These are phyloP conservation scores for Cichlasoma orientale DNA, from an alignment of 2,797 vertebrate species.

Conservation along the genomic window DNA sequence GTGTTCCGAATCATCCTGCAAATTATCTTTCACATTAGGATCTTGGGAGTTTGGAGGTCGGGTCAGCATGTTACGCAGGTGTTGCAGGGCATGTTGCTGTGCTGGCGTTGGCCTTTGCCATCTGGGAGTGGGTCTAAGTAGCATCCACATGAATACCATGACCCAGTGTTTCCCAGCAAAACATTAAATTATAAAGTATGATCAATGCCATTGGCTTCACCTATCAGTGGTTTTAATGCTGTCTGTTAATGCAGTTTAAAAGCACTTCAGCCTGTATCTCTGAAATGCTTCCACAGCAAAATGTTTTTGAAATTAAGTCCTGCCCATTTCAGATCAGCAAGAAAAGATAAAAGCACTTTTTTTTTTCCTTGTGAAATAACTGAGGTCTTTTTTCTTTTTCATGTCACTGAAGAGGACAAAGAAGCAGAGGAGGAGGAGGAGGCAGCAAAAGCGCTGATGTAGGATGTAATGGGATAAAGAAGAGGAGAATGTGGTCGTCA, in stretches of 20 bases:
- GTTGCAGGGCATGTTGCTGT: background rate
- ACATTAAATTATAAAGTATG: background rate
- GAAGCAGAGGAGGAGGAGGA: constrained; percentile 6
- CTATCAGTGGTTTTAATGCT: background rate
- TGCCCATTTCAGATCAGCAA: background rate
- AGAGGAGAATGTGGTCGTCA: constrained; percentile 33
- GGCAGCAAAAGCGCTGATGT: constrained; percentile 14
- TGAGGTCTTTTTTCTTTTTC: background rate
- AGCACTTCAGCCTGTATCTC: background rate
- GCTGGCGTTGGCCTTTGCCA: no score
- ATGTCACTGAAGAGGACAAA: background rate
- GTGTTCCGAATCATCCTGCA: no score
- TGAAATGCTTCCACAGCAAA: background rate
- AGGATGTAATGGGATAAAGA: constrained; percentile 34
- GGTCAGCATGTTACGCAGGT: background rate
- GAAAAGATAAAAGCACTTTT: background rate
- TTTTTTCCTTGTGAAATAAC: background rate
- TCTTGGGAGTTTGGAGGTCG: background rate
- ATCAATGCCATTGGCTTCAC: background rate
- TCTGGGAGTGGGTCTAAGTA: no score
- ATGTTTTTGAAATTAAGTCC: background rate
- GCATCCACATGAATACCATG: background rate
- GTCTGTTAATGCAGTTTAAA: background rate
- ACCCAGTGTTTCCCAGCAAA: background rate
- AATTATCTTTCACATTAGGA: background rate